Conservation (phyloP, 2,888 invertebrate genomes). For the Eristalinus aeneus region DNA sequence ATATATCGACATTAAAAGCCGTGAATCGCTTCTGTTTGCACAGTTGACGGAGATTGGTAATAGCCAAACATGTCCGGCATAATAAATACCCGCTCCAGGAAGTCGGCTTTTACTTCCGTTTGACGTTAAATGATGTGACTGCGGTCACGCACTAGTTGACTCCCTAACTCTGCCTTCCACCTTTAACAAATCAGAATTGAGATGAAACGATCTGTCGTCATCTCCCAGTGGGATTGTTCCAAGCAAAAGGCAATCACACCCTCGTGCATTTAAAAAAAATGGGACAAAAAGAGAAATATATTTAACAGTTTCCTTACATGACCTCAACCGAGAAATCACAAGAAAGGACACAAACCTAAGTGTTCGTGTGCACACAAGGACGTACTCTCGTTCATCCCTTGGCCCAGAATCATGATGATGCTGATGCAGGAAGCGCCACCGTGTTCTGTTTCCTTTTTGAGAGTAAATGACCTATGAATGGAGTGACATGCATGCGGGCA, state of each 20-base stretch:
- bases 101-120: slow-evolving; percentile 57
- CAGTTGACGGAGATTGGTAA: slow-evolving; percentile 13
- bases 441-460: slow-evolving; percentile 20
- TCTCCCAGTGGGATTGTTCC: slow-evolving; percentile 33
- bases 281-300: slow-evolving; percentile 3
- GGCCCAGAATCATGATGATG: neutral
- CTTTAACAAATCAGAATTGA: too few species aligned
- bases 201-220: neutral
- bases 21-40: slow-evolving; percentile 11
- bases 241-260: slow-evolving; percentile 26
- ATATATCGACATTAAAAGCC: neutral
- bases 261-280: neutral
- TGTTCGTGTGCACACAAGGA: neutral
- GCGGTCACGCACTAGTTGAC: slow-evolving; percentile 64
- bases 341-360: neutral
- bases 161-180: neutral
- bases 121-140: slow-evolving; percentile 61
- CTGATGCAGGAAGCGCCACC: slow-evolving; percentile 10
- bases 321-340: neutral
- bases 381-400: neutral
- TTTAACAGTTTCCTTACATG: slow-evolving; percentile 37
- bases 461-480: slow-evolving; percentile 45
- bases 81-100: slow-evolving; percentile 53
- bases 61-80: slow-evolving; percentile 53
- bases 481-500: neutral